A percentile compares a stretch with the other conserved stretches of the same genome.
Evolutionary conservation across 92 coral and sea anemone genomes (phyloP).

Genomic region (Epizoanthus rinbou): DNA sequence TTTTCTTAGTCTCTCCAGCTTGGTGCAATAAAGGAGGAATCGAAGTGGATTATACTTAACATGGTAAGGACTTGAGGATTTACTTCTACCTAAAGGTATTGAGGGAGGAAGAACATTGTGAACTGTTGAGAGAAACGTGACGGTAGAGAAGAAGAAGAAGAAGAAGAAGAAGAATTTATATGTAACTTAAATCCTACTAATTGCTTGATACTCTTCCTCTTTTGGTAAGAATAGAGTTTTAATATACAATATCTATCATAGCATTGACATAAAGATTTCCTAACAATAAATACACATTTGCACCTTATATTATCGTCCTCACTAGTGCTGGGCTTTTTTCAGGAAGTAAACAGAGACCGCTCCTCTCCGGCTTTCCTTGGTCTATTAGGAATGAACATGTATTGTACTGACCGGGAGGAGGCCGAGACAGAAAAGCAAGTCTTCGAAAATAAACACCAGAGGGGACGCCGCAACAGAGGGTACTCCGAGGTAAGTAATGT

Average conservation of each 20-base stretch:
- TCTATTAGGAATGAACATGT: slow-evolving; percentile 16
- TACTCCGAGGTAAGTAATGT: slow-evolving; percentile 11
- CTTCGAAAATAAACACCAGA: background rate
- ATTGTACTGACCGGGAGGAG: background rate
- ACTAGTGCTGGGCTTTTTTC: background rate
- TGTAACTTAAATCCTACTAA: too few relatives aligned
- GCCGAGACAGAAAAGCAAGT: background rate
- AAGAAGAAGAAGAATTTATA: too few relatives aligned
- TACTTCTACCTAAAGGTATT: background rate
- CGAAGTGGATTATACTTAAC: slow-evolving; percentile 19
- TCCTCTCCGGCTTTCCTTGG: slow-evolving; percentile 39
- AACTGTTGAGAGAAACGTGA: too few relatives aligned
- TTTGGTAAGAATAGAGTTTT: too few relatives aligned
- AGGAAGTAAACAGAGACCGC: slow-evolving; percentile 31
- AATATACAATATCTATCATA: too few relatives aligned
- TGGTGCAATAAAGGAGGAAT: slow-evolving; percentile 12
- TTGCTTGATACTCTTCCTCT: too few relatives aligned
- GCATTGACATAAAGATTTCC: too few relatives aligned
- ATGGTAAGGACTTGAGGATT: background rate
- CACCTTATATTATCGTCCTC: background rate
- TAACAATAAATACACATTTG: too few relatives aligned
- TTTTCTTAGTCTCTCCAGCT: slow-evolving; percentile 9
- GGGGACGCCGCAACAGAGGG: background rate
- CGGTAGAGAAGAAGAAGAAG: too few relatives aligned
- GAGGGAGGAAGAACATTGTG: too few relatives aligned